Percentiles rank a stretch among this genome's conserved stretches.
phyloP scores from a whole-genome alignment of 2,113 vertebrate species.

The Eidolon helvum region DNA sequence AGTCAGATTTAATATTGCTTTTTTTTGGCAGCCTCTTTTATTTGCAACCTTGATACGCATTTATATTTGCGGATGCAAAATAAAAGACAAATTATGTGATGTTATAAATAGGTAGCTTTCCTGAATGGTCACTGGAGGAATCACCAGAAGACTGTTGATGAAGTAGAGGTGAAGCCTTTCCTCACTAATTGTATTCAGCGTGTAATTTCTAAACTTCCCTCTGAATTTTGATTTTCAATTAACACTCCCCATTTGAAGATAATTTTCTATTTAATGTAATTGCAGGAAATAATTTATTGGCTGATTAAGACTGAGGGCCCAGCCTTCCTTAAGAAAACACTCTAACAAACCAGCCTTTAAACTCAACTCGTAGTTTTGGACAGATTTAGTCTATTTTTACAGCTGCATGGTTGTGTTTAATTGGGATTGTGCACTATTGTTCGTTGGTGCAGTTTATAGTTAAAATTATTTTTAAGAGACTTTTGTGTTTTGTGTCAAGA shows the following conservation, averaged over 20 bases:
- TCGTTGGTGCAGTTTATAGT: constrained; percentile 83
- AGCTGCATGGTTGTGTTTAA: constrained; percentile 90
- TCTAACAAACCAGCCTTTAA: constrained; percentile 85
- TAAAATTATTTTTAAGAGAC: constrained; percentile 87
- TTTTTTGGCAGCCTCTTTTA: constrained; percentile 28
- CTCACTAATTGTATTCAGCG: constrained; percentile 86
- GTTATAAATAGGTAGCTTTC: constrained; percentile 79
- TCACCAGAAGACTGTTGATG: constrained; percentile 84
- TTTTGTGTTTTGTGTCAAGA: constrained; percentile 85
- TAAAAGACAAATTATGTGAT: constrained; percentile 79
- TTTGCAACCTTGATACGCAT: constrained; percentile 50
- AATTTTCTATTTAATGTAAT: constrained; percentile 95
- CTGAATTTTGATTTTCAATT: constrained; percentile 97
- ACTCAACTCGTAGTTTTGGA: constrained; percentile 85
- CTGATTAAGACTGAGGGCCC: constrained; percentile 94
- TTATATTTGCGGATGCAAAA: constrained; percentile 66
- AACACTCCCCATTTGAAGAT: constrained; percentile 93
- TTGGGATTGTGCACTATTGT: constrained; percentile 89
- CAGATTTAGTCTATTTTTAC: constrained; percentile 91
- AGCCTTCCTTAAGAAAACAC: constrained; percentile 90
- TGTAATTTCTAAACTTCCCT: constrained; percentile 91
- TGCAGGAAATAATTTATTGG: constrained; percentile 97
- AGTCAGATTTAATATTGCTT: constrained; percentile 27
- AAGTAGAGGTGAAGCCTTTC: constrained; percentile 87
- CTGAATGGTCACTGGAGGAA: constrained; percentile 86